phyloP scores from a whole-genome alignment of 2,797 vertebrate genomes.

The Triplophysa yarkandensis region DNA sequence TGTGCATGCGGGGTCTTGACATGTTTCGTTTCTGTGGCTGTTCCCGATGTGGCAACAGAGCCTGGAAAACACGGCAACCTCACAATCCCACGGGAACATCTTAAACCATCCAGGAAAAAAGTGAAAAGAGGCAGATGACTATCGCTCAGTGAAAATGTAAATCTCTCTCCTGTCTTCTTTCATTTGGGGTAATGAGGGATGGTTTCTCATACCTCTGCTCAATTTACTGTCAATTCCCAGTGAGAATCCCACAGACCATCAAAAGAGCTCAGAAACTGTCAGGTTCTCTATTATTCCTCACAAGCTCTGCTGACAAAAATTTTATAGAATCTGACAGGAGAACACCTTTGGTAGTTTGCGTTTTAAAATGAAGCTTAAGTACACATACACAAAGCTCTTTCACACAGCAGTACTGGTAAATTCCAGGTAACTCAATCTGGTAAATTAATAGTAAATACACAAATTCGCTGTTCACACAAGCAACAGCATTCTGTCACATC shows the following conservation, averaged over 20 bases:
- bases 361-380: neutral
- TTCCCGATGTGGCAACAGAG: slow-evolving; percentile 73
- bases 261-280: slow-evolving; percentile 10
- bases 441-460: no score
- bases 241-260: slow-evolving; percentile 51
- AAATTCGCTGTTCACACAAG: no score
- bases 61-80: slow-evolving; percentile 75
- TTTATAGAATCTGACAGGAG: neutral
- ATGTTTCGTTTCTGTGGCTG: slow-evolving; percentile 64
- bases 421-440: no score
- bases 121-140: slow-evolving; percentile 48
- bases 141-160: slow-evolving; percentile 30
- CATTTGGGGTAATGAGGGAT: slow-evolving; percentile 34
- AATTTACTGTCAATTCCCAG: slow-evolving; percentile 55
- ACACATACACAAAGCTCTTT: no score
- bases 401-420: no score
- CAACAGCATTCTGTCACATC: no score
- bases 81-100: slow-evolving; percentile 83
- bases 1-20: slow-evolving; percentile 54
- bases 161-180: slow-evolving; percentile 2
- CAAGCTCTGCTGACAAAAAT: slow-evolving; percentile 19
- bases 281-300: neutral
- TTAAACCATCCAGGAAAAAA: slow-evolving; percentile 69
- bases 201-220: slow-evolving; percentile 44
- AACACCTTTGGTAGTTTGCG: neutral